phyloP scores from a whole-genome alignment of 1,140 invertebrate genomes.

The Pachypsylla venusta region DNA sequence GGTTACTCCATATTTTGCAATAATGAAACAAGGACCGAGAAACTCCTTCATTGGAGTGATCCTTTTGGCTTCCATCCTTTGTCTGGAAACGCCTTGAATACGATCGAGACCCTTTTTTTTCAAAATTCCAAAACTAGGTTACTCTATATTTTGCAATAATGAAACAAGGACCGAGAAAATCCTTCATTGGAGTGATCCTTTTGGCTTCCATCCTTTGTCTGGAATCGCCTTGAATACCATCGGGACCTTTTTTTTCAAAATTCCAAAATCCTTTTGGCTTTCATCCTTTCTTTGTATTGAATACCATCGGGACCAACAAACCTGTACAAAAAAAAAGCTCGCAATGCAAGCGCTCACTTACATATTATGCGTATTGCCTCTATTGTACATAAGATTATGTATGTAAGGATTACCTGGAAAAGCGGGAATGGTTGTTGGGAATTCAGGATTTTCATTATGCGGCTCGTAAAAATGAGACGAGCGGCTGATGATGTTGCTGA shows the following conservation, averaged over 20 bases:
- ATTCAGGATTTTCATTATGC: not conserved
- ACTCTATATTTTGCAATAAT: too few species aligned
- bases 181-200: too few species aligned
- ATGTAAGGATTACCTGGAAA: slow-evolving; percentile 1
- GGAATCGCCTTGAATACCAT: not conserved
- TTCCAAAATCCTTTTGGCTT: not conserved
- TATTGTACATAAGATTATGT: not conserved
- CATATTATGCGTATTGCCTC: not conserved
- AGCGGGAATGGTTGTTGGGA: not conserved
- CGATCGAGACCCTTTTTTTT: too few species aligned
- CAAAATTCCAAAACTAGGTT: too few species aligned
- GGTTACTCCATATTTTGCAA: too few species aligned
- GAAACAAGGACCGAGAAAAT: too few species aligned
- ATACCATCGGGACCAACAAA: not conserved
- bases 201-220: not conserved
- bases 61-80: too few species aligned
- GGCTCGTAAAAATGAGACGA: not conserved
- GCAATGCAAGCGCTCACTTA: not conserved
- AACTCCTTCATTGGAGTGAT: too few species aligned
- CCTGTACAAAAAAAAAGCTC: not conserved
- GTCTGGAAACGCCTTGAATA: too few species aligned
- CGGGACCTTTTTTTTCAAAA: not conserved
- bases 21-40: too few species aligned
- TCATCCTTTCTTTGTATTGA: not conserved
- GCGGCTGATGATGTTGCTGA: not conserved